These are phyloP conservation scores for Xiphophorus maculatus DNA, from an alignment of 2,113 vertebrate genomes.

Conservation along the genomic window DNA sequence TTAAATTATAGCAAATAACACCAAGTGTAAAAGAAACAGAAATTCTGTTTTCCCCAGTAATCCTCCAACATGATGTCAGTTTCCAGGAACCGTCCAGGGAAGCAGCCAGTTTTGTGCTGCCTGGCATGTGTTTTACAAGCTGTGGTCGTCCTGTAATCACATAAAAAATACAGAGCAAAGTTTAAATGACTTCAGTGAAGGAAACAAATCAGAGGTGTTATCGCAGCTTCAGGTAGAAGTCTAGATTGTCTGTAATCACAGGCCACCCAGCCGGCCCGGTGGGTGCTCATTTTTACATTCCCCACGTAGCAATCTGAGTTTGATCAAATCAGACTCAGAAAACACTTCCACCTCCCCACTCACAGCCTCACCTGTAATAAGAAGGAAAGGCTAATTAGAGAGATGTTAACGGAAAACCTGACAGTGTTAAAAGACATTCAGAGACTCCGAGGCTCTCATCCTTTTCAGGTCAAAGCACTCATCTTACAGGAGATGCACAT, in stretches of 20 bases:
- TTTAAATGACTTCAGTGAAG: background rate
- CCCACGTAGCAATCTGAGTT: slow-evolving; percentile 34
- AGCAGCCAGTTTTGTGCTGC: background rate
- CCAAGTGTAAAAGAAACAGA: slow-evolving; percentile 3
- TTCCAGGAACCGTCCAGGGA: slow-evolving; percentile 2
- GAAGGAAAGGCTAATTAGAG: slow-evolving; percentile 49
- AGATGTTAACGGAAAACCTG: slow-evolving; percentile 6
- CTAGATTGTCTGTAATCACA: slow-evolving; percentile 31
- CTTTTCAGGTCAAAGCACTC: slow-evolving; percentile 44
- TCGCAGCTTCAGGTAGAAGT: background rate
- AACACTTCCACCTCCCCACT: slow-evolving; percentile 5
- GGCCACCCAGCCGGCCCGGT: slow-evolving; percentile 23
- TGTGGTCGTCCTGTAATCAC: slow-evolving; percentile 18
- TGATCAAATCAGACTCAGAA: slow-evolving; percentile 46
- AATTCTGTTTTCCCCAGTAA: slow-evolving; percentile 11
- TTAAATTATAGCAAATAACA: background rate
- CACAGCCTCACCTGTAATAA: slow-evolving; percentile 27
- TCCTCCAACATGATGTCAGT: background rate
- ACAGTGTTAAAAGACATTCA: slow-evolving; percentile 9
- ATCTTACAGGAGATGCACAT: slow-evolving; percentile 20
- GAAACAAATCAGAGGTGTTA: slow-evolving; percentile 6
- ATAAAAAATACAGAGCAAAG: background rate
- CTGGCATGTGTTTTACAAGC: slow-evolving; percentile 10
- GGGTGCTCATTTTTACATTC: slow-evolving; percentile 40
- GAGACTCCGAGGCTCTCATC: slow-evolving; percentile 16